A percentile compares a stretch with the other conserved stretches of the same genome.
phyloP scores from a whole-genome alignment of 2,797 vertebrate genomes.

The Tokudaia muenninki region DNA sequence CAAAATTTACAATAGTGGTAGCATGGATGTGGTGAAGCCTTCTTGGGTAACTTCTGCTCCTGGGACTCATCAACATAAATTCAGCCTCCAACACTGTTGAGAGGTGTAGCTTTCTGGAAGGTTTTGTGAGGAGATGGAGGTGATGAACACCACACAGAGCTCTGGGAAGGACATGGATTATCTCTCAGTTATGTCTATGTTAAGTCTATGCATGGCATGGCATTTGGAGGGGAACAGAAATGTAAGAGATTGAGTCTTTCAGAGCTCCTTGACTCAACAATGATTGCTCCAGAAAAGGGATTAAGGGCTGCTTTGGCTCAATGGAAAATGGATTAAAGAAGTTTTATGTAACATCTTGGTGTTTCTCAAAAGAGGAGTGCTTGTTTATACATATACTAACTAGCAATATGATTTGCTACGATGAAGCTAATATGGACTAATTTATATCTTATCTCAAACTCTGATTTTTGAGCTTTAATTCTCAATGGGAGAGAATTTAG shows the following conservation, averaged over 20 bases:
- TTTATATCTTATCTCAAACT: neutral
- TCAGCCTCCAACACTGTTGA: neutral
- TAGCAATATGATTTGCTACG: neutral
- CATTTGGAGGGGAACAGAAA: neutral
- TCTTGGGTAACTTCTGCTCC: neutral
- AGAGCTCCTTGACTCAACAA: neutral
- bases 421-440: neutral
- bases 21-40: neutral
- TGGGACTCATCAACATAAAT: neutral
- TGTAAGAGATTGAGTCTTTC: neutral
- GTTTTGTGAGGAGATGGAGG: neutral
- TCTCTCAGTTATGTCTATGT: too few species aligned
- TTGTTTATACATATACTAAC: neutral
- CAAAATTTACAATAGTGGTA: constrained; percentile 23
- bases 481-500: neutral
- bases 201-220: neutral
- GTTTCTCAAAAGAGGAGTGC: neutral
- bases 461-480: neutral
- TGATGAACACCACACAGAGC: neutral
- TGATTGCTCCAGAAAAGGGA: neutral
- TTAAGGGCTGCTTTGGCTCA: neutral
- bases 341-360: neutral
- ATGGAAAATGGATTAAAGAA: neutral
- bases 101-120: neutral
- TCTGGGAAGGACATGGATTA: neutral